Evolutionary conservation across 2,888 invertebrate species (phyloP), one percentile per base, ranked within the genome.

Genomic region (Tipula unca): DNA sequence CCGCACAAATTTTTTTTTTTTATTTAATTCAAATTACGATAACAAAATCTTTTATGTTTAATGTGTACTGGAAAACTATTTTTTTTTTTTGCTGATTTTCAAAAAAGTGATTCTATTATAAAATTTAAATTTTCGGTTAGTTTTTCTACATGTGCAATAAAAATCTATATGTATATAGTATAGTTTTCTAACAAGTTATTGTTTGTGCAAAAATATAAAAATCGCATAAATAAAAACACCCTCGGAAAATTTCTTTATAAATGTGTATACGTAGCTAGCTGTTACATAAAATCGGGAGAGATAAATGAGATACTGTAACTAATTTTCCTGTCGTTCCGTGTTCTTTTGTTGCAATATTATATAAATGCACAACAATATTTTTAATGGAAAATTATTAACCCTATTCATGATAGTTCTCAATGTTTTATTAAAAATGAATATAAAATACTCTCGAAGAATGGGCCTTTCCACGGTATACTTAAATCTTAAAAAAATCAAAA

Each of bases 301-400:
- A 69, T 69, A 69, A 69, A 69, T 69, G 69, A 69, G 69, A 69
- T 25, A 69, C 69, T 69, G 69, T 69, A 69, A 69, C 69, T 69
- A 69, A 69, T 69, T 69, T 69, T 69, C 69, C 69, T 69, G 69
- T 69, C 25, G 25, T 69, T 69, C 69, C 25, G 69, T 69, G 69
- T 69, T 69, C 69, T 69, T n/a, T 69, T 69, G 69, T 69, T 69
- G 69, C 25, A 69, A 69, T 69, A 69, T n/a, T n/a, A n/a, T n/a
- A 69, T 69, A 69, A 25, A 69, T 3, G 69, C 69, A 69, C 20
- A 25, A 69, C 20, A 69, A 69, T 69, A 69, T 69, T 69, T 25
- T 69, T 10, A 25, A 69, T 69, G 69, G 69, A 25, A 69, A 69
- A 10, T 25, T 69, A 25, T 69, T 69, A 69, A 69, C 69, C 69